Percentiles rank a stretch among this genome's conserved stretches.
phyloP scores from a whole-genome alignment of 2,113 vertebrate species.

The Numida meleagris region DNA sequence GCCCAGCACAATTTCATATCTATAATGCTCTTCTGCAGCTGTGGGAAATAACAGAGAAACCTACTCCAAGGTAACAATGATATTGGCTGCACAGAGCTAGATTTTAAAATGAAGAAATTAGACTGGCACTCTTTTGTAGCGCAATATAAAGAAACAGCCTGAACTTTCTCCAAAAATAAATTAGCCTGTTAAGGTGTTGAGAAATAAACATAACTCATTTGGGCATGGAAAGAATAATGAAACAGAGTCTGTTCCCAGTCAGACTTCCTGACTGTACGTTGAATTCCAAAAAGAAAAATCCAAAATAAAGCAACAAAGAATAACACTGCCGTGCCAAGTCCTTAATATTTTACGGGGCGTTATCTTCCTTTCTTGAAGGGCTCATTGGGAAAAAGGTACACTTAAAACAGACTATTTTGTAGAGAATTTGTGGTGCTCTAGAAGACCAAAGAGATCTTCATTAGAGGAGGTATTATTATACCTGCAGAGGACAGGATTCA shows the following conservation, averaged over 20 bases:
- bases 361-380: background rate
- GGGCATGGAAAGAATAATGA: background rate
- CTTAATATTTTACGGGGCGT: background rate
- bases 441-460: background rate
- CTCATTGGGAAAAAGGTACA: background rate
- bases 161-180: background rate
- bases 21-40: background rate
- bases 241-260: background rate
- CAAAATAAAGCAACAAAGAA: background rate
- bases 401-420: background rate
- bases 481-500: background rate
- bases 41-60: background rate
- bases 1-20: slow-evolving; percentile 24
- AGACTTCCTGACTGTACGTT: background rate
- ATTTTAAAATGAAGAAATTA: background rate
- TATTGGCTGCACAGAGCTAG: background rate
- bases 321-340: background rate
- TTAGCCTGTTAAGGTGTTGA: background rate
- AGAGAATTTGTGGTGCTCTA: background rate
- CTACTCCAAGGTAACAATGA: background rate
- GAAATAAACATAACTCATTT: background rate
- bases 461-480: background rate
- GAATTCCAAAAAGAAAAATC: background rate
- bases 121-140: background rate
- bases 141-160: background rate